Base-by-base conservation (phyloP, 1,140 invertebrate genomes). In the Parapsyche elsis region DNA sequence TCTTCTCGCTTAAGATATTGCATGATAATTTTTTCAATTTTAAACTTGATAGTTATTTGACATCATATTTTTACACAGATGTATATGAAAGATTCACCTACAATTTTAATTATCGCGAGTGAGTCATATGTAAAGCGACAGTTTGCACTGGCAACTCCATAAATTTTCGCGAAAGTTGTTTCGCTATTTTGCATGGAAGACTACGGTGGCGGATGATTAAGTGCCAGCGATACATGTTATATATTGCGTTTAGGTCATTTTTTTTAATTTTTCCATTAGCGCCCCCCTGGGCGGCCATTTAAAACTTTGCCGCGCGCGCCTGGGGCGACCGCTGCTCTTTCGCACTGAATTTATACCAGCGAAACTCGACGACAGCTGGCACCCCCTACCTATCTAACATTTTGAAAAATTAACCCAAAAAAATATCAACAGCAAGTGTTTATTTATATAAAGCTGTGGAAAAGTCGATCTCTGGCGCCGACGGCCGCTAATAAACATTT, bases 401-500 rank as follows among this genome's bases (percentile, higher is more conserved):
- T 19, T 57, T 77, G 75, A 77, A 77, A 77, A 77, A 77, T 77
- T 67, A 67, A 24, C 75, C 26, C n/a, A 64, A 77, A 61, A 77
- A 77, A 53, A 53, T 53, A 53, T 53, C 10, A 16, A 53, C 16
- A 14, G 49, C 49, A 53, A 12, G 49, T 53, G 49, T 53, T 53
- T 12, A 12, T 46, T 12, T 53, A 53, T 53, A 53, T 53, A 53
- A 53, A 53, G 4, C 16, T 2, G 61, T 16, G 21, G 24, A 67
- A 73, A 46, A 16, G 71, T 70, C 16, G 74, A 80, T 82, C 78
- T 80, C 79, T 83, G 81, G 23, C 74, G 76, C 76, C 79, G 81
- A 80, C 81, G 67, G 74, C 76, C 70, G 21, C 71, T 80, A 83
- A 83, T 83, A 83, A 83, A 83, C 81, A 77, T 80, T 80, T 10